phyloP scores from a whole-genome alignment of 2,888 invertebrate species.

The Hemistola chrysoprasaria region DNA sequence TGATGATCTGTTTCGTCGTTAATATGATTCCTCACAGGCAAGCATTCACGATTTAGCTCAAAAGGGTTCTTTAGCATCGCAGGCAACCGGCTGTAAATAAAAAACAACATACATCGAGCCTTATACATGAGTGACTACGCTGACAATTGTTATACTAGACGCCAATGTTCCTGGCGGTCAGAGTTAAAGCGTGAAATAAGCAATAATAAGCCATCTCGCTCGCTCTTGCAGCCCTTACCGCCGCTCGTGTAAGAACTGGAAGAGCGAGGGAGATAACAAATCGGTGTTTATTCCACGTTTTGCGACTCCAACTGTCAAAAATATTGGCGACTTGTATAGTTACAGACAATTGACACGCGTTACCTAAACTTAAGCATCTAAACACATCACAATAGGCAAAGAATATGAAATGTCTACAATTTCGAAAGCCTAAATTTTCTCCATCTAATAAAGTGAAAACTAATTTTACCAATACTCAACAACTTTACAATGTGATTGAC shows the following conservation, averaged over 20 bases:
- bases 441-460: constrained; percentile 28
- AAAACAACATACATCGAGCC: constrained; percentile 82
- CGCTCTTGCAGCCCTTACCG: too few relatives aligned
- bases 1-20: constrained; percentile 79
- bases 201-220: too few relatives aligned
- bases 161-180: too few relatives aligned
- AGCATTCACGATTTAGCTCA: constrained; percentile 83
- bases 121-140: constrained; percentile 73
- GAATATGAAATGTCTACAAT: constrained; percentile 21
- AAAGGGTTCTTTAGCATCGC: constrained; percentile 82
- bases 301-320: too few relatives aligned
- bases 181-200: too few relatives aligned
- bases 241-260: too few relatives aligned
- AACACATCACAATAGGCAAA: constrained; percentile 50
- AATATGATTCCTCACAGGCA: constrained; percentile 82
- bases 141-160: constrained; percentile 60
- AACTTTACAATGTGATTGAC: constrained; percentile 40
- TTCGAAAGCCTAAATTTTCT: constrained; percentile 16
- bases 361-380: constrained; percentile 73
- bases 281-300: too few relatives aligned
- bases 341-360: constrained; percentile 53
- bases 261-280: too few relatives aligned
- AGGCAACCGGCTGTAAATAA: constrained; percentile 83
- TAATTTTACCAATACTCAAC: constrained; percentile 39
- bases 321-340: too few relatives aligned